Percentiles rank a stretch among this genome's conserved stretches.
Evolutionary conservation across 2,888 invertebrate genomes (phyloP).

Genomic region (Nomada ferruginata): DNA sequence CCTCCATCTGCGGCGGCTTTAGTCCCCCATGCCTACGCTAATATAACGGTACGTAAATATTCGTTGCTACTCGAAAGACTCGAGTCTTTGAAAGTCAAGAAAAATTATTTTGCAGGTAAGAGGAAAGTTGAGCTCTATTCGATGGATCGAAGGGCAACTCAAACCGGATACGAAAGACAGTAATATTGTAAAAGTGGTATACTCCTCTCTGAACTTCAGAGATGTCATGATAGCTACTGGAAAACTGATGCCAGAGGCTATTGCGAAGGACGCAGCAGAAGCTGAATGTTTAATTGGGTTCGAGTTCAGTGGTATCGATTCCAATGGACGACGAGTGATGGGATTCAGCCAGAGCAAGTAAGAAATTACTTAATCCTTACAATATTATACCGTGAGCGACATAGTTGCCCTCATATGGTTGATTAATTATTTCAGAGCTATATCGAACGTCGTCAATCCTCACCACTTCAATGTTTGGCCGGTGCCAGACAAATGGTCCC

Average conservation of each 20-base stretch:
- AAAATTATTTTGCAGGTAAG: constrained; percentile 84
- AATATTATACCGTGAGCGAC: no score
- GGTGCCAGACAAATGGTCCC: constrained; percentile 86
- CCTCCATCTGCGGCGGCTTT: constrained; percentile 84
- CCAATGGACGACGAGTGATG: constrained; percentile 84
- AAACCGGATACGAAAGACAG: constrained; percentile 67
- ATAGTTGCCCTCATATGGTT: neutral
- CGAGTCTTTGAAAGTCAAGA: neutral
- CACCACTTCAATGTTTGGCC: constrained; percentile 81
- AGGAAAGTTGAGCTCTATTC: constrained; percentile 94
- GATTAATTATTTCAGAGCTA: constrained; percentile 24
- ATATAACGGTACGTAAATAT: constrained; percentile 85
- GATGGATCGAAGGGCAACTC: constrained; percentile 91
- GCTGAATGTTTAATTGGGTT: constrained; percentile 90
- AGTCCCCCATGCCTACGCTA: constrained; percentile 90
- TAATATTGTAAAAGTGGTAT: constrained; percentile 87
- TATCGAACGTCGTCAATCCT: constrained; percentile 30
- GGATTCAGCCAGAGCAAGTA: constrained; percentile 78
- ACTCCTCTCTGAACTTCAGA: constrained; percentile 95
- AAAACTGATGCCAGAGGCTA: constrained; percentile 92
- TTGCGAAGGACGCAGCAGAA: constrained; percentile 88
- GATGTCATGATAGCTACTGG: constrained; percentile 98
- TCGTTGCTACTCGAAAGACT: neutral
- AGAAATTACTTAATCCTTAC: neutral
- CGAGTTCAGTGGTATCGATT: constrained; percentile 88